A percentile compares a stretch with the other conserved stretches of the same genome.
Evolutionary conservation across 2,113 vertebrate genomes (phyloP).

Genomic region (Eulemur rufifrons): DNA sequence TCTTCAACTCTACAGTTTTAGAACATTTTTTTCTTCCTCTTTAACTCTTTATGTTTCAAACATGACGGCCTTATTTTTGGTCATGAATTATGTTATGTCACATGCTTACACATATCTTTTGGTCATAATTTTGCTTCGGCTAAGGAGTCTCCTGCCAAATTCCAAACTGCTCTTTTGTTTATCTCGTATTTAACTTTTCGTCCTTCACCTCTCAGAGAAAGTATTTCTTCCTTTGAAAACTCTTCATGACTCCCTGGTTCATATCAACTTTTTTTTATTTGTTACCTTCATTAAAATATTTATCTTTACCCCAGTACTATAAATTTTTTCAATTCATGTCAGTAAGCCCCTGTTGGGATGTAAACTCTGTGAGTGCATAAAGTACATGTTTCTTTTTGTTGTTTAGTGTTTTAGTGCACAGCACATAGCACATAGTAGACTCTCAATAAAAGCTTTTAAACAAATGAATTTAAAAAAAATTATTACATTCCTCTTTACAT

Average conservation of each 20-base stretch:
- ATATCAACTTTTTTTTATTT: neutral
- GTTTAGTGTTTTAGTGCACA: rapidly evolving
- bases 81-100: neutral
- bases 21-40: neutral
- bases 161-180: neutral
- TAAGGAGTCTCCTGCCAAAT: neutral
- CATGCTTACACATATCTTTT: neutral
- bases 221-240: neutral
- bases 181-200: neutral
- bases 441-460: neutral
- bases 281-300: neutral
- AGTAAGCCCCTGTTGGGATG: neutral
- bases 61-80: neutral
- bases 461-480: neutral
- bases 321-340: neutral
- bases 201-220: neutral
- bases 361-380: neutral
- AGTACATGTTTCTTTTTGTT: neutral
- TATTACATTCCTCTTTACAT: neutral
- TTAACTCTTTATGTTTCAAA: neutral
- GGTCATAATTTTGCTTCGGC: neutral
- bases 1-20: neutral
- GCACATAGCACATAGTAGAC: neutral
- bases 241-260: neutral
- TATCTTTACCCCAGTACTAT: neutral